Evolutionary conservation across 2,113 vertebrate species (phyloP).

Genomic region (Lampris incognitus): DNA sequence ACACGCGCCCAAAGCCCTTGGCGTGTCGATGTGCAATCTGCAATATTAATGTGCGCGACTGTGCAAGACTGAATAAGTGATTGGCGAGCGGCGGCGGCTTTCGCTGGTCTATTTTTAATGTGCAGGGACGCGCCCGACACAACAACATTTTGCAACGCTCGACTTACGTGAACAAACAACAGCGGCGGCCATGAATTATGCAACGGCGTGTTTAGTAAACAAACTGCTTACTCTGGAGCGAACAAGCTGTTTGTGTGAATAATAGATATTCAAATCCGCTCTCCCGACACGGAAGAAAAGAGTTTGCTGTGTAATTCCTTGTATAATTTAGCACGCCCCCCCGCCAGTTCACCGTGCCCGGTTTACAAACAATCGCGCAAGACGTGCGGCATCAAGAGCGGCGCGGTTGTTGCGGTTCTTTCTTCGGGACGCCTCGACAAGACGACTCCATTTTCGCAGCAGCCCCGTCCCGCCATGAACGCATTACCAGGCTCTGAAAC

Average conservation of each 20-base stretch:
- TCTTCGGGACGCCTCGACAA: constrained; percentile 29
- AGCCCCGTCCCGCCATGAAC: constrained; percentile 62
- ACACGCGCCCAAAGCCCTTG: constrained; percentile 35
- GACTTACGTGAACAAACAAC: constrained; percentile 72
- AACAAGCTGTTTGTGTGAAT: constrained; percentile 84
- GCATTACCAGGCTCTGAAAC: constrained; percentile 72
- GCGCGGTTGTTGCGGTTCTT: constrained; percentile 35
- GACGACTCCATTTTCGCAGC: constrained; percentile 36
- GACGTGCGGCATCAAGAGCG: constrained; percentile 53
- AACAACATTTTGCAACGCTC: constrained; percentile 71
- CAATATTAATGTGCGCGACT: constrained; percentile 80
- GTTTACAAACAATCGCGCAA: constrained; percentile 68
- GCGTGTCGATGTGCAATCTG: constrained; percentile 63
- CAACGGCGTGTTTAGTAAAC: constrained; percentile 85
- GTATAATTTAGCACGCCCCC: constrained; percentile 74
- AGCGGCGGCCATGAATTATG: constrained; percentile 79
- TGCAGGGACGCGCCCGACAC: constrained; percentile 72
- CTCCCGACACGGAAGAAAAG: constrained; percentile 56
- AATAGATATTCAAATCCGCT: constrained; percentile 82
- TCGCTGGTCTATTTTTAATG: constrained; percentile 84
- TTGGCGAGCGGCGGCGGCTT: constrained; percentile 67
- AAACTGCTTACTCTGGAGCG: constrained; percentile 81
- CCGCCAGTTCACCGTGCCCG: background rate
- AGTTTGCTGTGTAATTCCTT: constrained; percentile 71
- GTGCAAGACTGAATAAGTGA: constrained; percentile 76